phyloP scores from a whole-genome alignment of 2,888 invertebrate genomes.

The Troglohyphantes excavatus region DNA sequence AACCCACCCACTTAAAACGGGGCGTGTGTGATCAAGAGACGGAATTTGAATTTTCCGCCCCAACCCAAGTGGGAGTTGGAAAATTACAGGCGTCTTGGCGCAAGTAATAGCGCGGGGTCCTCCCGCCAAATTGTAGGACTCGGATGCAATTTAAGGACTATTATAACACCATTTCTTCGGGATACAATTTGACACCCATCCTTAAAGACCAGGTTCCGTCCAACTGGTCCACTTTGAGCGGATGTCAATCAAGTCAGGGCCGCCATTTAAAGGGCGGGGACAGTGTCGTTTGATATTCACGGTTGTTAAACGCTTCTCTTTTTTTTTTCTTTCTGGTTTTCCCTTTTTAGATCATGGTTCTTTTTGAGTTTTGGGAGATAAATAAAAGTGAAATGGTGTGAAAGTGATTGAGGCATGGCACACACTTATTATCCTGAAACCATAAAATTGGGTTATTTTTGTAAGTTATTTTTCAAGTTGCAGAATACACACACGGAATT shows the following conservation, averaged over 20 bases:
- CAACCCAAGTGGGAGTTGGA: conserved; percentile 51
- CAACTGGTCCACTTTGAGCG: conserved; percentile 50
- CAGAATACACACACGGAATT: too few species aligned
- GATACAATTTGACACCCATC: conserved; percentile 67
- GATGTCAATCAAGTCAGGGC: neutral
- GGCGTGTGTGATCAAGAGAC: conserved; percentile 56
- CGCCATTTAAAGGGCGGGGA: conserved; percentile 40
- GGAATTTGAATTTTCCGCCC: conserved; percentile 70
- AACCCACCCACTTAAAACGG: conserved; percentile 55
- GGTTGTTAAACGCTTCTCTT: conserved; percentile 38
- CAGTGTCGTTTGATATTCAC: conserved; percentile 31
- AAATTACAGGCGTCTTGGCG: conserved; percentile 73
- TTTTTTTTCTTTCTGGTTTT: neutral
- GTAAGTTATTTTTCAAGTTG: too few species aligned
- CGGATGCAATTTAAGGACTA: conserved; percentile 70
- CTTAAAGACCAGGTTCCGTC: conserved; percentile 63
- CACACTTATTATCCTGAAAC: too few species aligned
- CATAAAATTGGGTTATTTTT: too few species aligned
- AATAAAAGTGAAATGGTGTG: neutral
- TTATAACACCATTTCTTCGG: conserved; percentile 77
- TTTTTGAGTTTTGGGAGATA: neutral
- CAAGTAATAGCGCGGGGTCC: conserved; percentile 48
- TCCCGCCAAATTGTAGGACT: conserved; percentile 66
- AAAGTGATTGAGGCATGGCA: too few species aligned
- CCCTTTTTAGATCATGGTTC: conserved; percentile 19